Percentiles rank a stretch among this genome's conserved stretches.
phyloP scores from a whole-genome alignment of 2,797 vertebrate genomes.

The Trematomus bernacchii region DNA sequence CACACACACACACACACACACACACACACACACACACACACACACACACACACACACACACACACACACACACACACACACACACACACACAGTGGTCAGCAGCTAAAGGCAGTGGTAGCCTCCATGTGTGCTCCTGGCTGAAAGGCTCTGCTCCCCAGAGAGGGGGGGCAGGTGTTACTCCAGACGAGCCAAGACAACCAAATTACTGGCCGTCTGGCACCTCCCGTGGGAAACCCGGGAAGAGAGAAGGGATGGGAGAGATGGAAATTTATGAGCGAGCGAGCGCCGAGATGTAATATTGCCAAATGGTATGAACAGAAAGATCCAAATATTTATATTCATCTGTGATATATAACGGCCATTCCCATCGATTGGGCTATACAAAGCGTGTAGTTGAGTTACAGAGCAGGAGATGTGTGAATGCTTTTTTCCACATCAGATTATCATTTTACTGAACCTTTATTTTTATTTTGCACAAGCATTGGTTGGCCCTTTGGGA shows the following conservation, averaged over 20 bases:
- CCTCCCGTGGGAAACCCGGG: slow-evolving; percentile 93
- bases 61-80: neutral
- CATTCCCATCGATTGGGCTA: slow-evolving; percentile 56
- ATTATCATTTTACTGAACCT: slow-evolving; percentile 55
- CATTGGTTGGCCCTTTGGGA: slow-evolving; percentile 55
- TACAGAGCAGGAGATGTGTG: slow-evolving; percentile 41
- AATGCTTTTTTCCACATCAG: slow-evolving; percentile 65
- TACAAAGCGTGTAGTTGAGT: slow-evolving; percentile 61
- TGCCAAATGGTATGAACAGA: slow-evolving; percentile 78
- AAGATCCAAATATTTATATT: slow-evolving; percentile 81
- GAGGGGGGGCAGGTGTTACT: slow-evolving; percentile 99
- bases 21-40: too few species aligned
- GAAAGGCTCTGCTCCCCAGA: slow-evolving; percentile 84
- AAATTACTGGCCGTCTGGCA: slow-evolving; percentile 99
- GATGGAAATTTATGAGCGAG: slow-evolving; percentile 84
- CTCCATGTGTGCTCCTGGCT: slow-evolving; percentile 81
- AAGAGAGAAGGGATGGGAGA: slow-evolving; percentile 76
- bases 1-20: neutral
- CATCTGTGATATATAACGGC: slow-evolving; percentile 60
- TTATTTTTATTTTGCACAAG: slow-evolving; percentile 34
- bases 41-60: neutral
- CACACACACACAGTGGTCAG: slow-evolving; percentile 71
- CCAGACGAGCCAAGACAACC: slow-evolving; percentile 99
- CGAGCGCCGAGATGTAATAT: slow-evolving; percentile 75
- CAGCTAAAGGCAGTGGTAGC: slow-evolving; percentile 82